Conservation (phyloP, 2,888 invertebrate species). For the Dicranocentrus wangi region DNA sequence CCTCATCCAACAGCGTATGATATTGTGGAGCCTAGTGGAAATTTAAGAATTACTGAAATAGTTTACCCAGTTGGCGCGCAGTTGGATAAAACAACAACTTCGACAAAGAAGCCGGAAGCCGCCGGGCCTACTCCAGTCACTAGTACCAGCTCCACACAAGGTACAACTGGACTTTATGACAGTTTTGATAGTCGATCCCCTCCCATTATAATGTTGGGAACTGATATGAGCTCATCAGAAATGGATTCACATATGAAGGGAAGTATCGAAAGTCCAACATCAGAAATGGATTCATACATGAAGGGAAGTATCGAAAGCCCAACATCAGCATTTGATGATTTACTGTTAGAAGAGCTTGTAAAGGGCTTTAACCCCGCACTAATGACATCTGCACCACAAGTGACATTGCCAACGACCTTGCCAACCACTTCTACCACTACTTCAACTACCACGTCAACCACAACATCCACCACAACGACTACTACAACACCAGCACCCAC, state of each 20-base stretch:
- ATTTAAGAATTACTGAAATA: conserved; percentile 50
- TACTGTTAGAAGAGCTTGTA: conserved; percentile 44
- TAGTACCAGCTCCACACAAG: not conserved
- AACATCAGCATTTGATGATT: conserved; percentile 48
- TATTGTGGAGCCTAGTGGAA: conserved; percentile 27
- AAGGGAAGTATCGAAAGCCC: conserved; percentile 36
- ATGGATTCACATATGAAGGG: not conserved
- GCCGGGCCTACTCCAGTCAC: not conserved
- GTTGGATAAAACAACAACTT: not conserved
- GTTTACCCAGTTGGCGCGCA: conserved; percentile 22
- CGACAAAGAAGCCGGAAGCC: not conserved
- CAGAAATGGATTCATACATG: not conserved
- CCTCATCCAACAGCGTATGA: not conserved
- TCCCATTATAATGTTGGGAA: conserved; percentile 44
- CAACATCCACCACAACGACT: conserved; percentile 20
- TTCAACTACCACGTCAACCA: conserved; percentile 15
- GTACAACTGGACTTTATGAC: conserved; percentile 11
- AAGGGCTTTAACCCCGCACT: conserved; percentile 39
- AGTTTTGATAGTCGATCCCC: conserved; percentile 21
- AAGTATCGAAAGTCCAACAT: conserved; percentile 33
- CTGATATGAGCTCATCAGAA: conserved; percentile 24
- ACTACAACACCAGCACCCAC: conserved; percentile 21
- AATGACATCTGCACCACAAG: not conserved
- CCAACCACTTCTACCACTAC: conserved; percentile 25
- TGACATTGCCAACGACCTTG: not conserved